phyloP scores from a whole-genome alignment of 2,113 vertebrate species.

The Turnix velox region DNA sequence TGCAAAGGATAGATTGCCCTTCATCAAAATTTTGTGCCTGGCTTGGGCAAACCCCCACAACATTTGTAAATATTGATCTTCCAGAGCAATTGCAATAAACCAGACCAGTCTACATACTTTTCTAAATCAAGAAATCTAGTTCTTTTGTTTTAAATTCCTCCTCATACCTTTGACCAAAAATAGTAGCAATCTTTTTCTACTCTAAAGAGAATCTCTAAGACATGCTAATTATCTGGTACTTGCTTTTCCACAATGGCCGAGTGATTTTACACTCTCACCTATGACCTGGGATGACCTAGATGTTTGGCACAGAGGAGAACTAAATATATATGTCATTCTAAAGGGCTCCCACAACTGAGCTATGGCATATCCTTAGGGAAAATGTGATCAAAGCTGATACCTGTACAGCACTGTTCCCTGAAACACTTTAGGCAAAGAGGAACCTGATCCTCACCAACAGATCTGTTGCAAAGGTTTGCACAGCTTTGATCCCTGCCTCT shows the following conservation, averaged over 20 bases:
- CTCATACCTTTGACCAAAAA: neutral
- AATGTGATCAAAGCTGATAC: neutral
- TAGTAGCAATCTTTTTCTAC: neutral
- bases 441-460: rapidly evolving
- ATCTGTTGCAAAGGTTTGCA: neutral
- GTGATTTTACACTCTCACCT: neutral
- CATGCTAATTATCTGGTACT: neutral
- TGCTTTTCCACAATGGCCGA: neutral
- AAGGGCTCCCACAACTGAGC: neutral
- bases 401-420: neutral
- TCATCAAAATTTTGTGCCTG: neutral
- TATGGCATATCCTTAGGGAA: neutral
- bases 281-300: neutral
- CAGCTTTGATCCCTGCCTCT: neutral
- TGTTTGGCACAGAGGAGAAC: neutral
- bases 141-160: neutral
- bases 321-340: neutral
- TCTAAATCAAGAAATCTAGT: neutral
- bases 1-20: neutral
- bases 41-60: neutral
- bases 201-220: neutral
- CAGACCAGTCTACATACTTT: neutral
- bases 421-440: neutral
- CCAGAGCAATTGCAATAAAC: neutral
- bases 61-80: neutral